Percentiles rank a stretch among this genome's conserved stretches.
These are phyloP conservation scores for Lanius ludovicianus DNA, from an alignment of 2,113 vertebrate genomes.

Conservation along the genomic window DNA sequence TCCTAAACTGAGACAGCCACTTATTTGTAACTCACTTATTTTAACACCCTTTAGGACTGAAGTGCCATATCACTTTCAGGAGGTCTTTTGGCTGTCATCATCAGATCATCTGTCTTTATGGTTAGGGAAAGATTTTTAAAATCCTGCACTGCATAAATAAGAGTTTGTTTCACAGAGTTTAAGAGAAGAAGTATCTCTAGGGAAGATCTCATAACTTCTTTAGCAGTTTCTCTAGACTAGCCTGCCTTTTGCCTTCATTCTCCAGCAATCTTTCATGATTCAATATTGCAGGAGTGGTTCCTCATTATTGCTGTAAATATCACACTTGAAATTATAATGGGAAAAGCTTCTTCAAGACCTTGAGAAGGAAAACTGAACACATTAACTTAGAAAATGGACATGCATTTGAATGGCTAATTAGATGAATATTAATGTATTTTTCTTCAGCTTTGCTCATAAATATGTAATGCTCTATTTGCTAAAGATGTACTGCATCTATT, in stretches of 20 bases:
- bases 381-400: background rate
- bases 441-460: background rate
- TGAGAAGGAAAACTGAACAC: background rate
- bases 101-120: background rate
- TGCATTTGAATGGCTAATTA: background rate
- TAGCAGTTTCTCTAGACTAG: background rate
- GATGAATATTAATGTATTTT: background rate
- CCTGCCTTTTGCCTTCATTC: background rate
- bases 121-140: background rate
- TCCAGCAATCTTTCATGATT: background rate
- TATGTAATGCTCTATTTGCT: background rate
- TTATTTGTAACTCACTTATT: background rate
- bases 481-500: background rate
- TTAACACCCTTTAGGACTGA: background rate
- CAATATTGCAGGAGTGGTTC: background rate
- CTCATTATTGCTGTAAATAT: background rate
- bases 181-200: background rate
- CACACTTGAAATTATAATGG: background rate
- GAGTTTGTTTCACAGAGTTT: constrained; percentile 4
- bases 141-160: background rate
- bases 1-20: background rate
- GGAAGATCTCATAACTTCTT: background rate
- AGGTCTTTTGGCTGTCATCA: background rate
- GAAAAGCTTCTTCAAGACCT: background rate
- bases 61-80: background rate